These are phyloP conservation scores for Chamaetylas fuelleborni DNA, from an alignment of 2,113 vertebrate genomes.

Conservation along the genomic window DNA sequence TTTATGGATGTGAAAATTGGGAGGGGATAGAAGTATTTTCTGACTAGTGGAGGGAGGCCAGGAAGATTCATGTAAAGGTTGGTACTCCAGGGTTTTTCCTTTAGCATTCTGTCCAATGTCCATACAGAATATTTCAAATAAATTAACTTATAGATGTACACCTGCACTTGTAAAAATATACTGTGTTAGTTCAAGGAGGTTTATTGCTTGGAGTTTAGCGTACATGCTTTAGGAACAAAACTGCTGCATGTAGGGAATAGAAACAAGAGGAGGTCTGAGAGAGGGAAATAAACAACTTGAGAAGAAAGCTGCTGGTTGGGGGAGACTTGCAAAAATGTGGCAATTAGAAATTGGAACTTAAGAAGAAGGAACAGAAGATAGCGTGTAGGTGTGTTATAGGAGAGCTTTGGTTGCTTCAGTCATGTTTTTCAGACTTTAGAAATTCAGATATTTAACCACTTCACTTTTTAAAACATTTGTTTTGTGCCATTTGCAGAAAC, in stretches of 20 bases:
- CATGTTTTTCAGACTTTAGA: slow-evolving; percentile 44
- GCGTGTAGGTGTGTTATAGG: slow-evolving; percentile 13
- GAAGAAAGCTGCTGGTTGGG: not conserved
- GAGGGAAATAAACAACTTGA: slow-evolving; percentile 36
- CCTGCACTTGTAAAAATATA: not conserved
- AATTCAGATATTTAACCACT: slow-evolving; percentile 27
- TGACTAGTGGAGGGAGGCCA: not conserved
- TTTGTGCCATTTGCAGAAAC: not conserved
- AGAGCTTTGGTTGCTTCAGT: slow-evolving; percentile 38
- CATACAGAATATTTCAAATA: not conserved
- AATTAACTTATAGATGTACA: not conserved
- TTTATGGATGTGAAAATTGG: not conserved
- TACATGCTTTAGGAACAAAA: not conserved
- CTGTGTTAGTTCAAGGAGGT: not conserved
- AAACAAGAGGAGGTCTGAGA: slow-evolving; percentile 37
- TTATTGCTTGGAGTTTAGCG: not conserved
- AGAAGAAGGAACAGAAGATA: slow-evolving; percentile 50
- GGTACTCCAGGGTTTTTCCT: not conserved
- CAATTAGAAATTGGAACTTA: slow-evolving; percentile 59
- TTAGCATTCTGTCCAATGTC: not conserved
- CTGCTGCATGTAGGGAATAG: not conserved
- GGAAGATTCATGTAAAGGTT: not conserved
- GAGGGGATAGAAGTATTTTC: not conserved
- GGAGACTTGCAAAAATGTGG: not conserved
- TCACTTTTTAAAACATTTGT: not conserved